Percentiles rank a stretch among this genome's conserved stretches.
phyloP scores from a whole-genome alignment of 2,113 vertebrate species.

The Campylomormyrus numenius region DNA sequence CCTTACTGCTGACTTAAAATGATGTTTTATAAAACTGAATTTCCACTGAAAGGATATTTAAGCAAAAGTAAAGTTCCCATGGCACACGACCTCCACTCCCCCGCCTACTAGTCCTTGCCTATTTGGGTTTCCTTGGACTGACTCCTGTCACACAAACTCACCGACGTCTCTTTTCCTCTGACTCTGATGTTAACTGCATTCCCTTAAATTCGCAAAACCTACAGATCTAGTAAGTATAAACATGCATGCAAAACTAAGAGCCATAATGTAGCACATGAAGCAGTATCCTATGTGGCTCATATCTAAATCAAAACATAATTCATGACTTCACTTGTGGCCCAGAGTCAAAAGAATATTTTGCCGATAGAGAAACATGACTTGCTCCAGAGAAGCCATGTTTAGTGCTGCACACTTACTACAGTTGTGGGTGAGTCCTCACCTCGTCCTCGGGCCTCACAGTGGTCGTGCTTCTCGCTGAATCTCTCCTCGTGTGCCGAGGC shows the following conservation, averaged over 20 bases:
- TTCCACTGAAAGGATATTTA: neutral
- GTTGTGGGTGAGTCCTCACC: neutral
- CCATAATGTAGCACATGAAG: neutral
- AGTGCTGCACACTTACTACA: neutral
- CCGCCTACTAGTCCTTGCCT: neutral
- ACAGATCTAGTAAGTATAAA: neutral
- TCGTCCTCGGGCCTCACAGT: neutral
- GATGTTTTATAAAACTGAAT: neutral
- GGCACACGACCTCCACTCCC: neutral
- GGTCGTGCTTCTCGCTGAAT: neutral
- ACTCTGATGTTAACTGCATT: neutral
- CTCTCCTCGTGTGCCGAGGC: neutral
- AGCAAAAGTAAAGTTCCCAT: neutral
- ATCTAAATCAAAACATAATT: neutral
- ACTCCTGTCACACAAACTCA: neutral
- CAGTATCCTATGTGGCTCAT: neutral
- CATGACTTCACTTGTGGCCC: neutral
- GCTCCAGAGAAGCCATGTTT: neutral
- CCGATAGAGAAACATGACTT: neutral
- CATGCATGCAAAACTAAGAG: neutral
- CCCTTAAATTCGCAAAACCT: neutral
- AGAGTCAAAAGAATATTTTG: neutral
- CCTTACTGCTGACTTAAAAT: neutral
- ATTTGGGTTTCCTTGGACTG: neutral
- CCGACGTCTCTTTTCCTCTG: neutral